phyloP scores from a whole-genome alignment of 2,113 vertebrate genomes.

The Seriola dumerili region DNA sequence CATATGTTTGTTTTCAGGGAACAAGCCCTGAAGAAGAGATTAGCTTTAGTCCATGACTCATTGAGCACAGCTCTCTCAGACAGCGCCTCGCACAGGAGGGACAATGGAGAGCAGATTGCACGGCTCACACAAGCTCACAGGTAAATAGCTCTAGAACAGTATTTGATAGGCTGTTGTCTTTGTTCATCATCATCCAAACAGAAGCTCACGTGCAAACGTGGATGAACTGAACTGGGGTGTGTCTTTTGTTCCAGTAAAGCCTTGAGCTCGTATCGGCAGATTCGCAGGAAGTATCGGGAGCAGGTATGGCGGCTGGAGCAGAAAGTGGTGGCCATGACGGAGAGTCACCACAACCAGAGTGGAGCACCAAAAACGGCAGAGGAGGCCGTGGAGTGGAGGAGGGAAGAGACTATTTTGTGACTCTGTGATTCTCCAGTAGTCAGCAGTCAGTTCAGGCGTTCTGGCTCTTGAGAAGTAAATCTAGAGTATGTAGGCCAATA shows the following conservation, averaged over 20 bases:
- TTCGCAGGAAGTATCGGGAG: slow-evolving; percentile 88
- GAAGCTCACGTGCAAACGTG: neutral
- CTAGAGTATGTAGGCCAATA: neutral
- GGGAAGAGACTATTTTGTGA: slow-evolving; percentile 77
- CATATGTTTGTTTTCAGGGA: slow-evolving; percentile 73
- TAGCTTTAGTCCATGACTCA: slow-evolving; percentile 80
- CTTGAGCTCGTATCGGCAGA: slow-evolving; percentile 84
- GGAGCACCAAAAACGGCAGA: slow-evolving; percentile 61
- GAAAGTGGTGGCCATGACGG: slow-evolving; percentile 81
- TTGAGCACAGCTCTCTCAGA: slow-evolving; percentile 82
- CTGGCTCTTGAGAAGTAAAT: neutral
- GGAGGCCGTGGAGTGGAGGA: slow-evolving; percentile 76
- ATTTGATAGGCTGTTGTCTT: neutral
- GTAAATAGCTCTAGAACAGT: slow-evolving; percentile 67
- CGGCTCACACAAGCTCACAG: slow-evolving; percentile 88
- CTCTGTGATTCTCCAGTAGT: neutral
- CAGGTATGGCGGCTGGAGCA: slow-evolving; percentile 87
- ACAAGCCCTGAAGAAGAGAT: slow-evolving; percentile 78
- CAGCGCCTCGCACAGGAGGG: slow-evolving; percentile 73
- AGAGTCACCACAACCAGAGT: slow-evolving; percentile 81
- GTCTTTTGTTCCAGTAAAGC: slow-evolving; percentile 81
- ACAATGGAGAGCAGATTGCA: slow-evolving; percentile 80
- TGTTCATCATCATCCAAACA: neutral
- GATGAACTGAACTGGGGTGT: neutral
- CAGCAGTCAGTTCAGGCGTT: neutral